A percentile compares a stretch with the other conserved stretches of the same genome.
Evolutionary conservation across 2,888 invertebrate species (phyloP).

Genomic region (Pemphredon lugubris): DNA sequence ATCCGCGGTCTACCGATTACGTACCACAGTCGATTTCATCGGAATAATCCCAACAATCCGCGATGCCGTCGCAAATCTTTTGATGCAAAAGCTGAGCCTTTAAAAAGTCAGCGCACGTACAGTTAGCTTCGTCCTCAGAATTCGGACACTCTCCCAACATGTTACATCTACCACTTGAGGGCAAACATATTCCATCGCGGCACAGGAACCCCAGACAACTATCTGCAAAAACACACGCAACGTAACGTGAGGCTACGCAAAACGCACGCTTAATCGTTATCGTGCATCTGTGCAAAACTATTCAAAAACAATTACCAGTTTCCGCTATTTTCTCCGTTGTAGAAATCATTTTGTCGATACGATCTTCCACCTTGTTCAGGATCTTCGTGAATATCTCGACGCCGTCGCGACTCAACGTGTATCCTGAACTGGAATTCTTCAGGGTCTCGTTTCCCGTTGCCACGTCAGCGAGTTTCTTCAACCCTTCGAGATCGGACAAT

Average conservation of each 20-base stretch:
- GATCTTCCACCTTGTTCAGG: constrained; percentile 82
- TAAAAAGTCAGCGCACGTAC: constrained; percentile 89
- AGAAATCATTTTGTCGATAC: constrained; percentile 63
- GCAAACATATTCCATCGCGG: constrained; percentile 85
- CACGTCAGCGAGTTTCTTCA: constrained; percentile 75
- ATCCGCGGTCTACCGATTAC: too few species aligned
- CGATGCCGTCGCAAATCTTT: constrained; percentile 90
- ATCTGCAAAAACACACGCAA: constrained; percentile 73
- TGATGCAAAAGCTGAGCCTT: constrained; percentile 86
- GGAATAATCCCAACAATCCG: constrained; percentile 91
- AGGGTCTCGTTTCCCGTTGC: constrained; percentile 67
- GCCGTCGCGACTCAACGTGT: constrained; percentile 85
- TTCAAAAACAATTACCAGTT: constrained; percentile 41
- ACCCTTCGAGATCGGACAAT: constrained; percentile 67
- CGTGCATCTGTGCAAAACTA: too few species aligned
- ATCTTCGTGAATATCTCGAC: constrained; percentile 86
- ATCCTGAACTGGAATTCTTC: constrained; percentile 78
- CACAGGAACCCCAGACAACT: constrained; percentile 83
- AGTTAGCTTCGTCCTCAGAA: constrained; percentile 88
- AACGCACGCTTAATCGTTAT: too few species aligned
- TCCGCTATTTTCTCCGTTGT: constrained; percentile 72
- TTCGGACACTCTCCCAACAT: constrained; percentile 87
- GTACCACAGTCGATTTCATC: constrained; percentile 90
- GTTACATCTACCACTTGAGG: constrained; percentile 86
- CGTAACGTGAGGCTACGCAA: neutral